Conservation (phyloP, 2,888 invertebrate genomes). For the Pogonocherus hispidulus region DNA sequence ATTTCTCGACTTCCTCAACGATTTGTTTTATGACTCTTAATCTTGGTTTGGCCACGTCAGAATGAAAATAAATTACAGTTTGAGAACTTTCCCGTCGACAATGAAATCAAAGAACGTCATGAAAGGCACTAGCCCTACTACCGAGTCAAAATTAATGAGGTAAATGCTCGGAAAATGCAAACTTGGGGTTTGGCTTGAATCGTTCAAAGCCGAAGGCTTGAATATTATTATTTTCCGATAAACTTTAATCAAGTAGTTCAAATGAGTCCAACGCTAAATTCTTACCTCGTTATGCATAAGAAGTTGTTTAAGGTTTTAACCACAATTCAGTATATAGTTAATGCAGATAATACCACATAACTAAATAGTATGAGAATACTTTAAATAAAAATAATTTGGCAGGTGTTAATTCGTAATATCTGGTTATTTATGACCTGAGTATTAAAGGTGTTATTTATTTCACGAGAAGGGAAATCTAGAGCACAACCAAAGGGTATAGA, state of each 20-base stretch:
- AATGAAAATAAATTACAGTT: conserved; percentile 23
- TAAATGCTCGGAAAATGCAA: neutral
- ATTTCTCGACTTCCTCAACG: neutral
- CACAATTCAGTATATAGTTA: too few relatives aligned
- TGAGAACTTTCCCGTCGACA: conserved; percentile 12
- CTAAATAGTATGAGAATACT: too few relatives aligned
- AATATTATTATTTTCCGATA: conserved; percentile 2
- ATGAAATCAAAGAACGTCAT: conserved; percentile 18
- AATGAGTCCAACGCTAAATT: neutral
- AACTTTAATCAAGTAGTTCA: neutral
- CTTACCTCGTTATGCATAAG: neutral
- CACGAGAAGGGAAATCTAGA: too few relatives aligned
- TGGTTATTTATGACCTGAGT: too few relatives aligned
- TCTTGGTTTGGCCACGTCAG: conserved; percentile 15
- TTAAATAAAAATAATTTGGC: too few relatives aligned
- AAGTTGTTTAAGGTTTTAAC: neutral
- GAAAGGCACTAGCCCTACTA: conserved; percentile 11
- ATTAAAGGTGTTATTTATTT: too few relatives aligned
- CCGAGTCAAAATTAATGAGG: conserved; percentile 18
- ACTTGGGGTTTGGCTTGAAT: conserved; percentile 8
- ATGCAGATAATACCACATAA: too few relatives aligned
- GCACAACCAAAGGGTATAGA: too few relatives aligned
- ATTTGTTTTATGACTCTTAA: conserved; percentile 19
- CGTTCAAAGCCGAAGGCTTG: neutral
- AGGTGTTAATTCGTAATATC: too few relatives aligned